Conservation (phyloP, 2,797 vertebrate genomes). For the Petrocephalus sullivani region DNA sequence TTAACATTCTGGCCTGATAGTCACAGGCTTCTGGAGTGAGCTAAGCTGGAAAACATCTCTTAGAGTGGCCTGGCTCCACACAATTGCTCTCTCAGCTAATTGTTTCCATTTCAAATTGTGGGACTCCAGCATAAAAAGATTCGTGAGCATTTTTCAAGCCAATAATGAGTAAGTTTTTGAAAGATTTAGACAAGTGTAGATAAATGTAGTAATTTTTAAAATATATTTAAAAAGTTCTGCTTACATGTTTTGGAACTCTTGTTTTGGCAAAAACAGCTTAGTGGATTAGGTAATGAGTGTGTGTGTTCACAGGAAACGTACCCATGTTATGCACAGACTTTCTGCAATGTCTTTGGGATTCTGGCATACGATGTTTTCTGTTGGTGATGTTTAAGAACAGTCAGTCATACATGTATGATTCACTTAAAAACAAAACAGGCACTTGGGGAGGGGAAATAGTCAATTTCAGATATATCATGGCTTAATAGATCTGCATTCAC, state of each 20-base stretch:
- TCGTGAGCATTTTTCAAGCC: constrained; percentile 10
- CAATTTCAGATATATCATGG: not conserved
- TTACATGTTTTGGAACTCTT: not conserved
- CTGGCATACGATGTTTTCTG: not conserved
- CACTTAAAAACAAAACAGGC: not conserved
- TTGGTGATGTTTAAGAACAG: not conserved
- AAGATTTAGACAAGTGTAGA: not conserved
- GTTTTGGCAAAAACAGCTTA: not conserved
- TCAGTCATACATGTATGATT: not conserved
- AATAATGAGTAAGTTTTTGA: not conserved
- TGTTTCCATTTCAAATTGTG: constrained; percentile 18
- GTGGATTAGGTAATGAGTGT: constrained; percentile 25
- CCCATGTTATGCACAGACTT: constrained; percentile 39
- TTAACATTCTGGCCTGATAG: constrained; percentile 30
- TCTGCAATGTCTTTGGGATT: constrained; percentile 19
- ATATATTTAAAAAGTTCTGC: not conserved
- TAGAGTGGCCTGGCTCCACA: constrained; percentile 28
- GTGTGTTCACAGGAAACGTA: constrained; percentile 24
- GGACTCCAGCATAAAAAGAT: constrained; percentile 8
- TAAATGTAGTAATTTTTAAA: not conserved
- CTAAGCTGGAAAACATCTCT: constrained; percentile 10
- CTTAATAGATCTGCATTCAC: not conserved
- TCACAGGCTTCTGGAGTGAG: constrained; percentile 30
- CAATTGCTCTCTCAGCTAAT: constrained; percentile 24
- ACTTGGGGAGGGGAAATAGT: not conserved